These are phyloP conservation scores for Monochamus alternatus DNA, from an alignment of 2,888 invertebrate species.

Conservation along the genomic window DNA sequence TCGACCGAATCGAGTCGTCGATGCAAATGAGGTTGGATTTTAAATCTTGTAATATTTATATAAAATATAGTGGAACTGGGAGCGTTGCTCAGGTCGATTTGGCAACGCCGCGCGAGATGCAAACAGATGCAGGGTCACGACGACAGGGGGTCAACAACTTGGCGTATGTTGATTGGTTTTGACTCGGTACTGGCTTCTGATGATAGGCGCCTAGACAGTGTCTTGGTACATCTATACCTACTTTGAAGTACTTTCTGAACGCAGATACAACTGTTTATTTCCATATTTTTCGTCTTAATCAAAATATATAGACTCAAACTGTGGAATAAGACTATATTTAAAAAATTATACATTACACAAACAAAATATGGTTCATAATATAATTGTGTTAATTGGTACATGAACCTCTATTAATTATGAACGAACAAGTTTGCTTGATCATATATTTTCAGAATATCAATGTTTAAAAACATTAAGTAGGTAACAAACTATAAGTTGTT, in stretches of 20 bases:
- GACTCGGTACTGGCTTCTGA: conserved; percentile 33
- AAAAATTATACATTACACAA: too few species aligned
- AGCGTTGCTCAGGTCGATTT: conserved; percentile 19
- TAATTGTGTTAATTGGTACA: too few species aligned
- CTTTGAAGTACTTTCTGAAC: neutral
- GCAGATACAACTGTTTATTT: too few species aligned
- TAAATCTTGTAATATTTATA: conserved; percentile 38
- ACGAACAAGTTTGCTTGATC: too few species aligned
- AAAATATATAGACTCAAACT: too few species aligned
- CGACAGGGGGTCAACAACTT: conserved; percentile 47
- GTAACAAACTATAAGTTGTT: too few species aligned
- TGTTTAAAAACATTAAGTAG: too few species aligned
- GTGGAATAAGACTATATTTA: too few species aligned
- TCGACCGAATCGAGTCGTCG: conserved; percentile 31
- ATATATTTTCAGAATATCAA: too few species aligned
- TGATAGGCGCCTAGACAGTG: conserved; percentile 1
- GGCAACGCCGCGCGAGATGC: conserved; percentile 45
- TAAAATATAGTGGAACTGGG: conserved; percentile 12
- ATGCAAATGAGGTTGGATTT: conserved; percentile 46
- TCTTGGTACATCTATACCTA: neutral
- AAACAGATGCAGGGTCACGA: conserved; percentile 45
- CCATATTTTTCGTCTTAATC: too few species aligned
- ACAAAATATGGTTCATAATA: too few species aligned
- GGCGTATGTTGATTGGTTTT: conserved; percentile 38
- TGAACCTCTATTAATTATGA: too few species aligned